Percentiles rank a stretch among this genome's conserved stretches.
Conservation (phyloP, 2,797 vertebrate species). For the Vultur gryphus region DNA sequence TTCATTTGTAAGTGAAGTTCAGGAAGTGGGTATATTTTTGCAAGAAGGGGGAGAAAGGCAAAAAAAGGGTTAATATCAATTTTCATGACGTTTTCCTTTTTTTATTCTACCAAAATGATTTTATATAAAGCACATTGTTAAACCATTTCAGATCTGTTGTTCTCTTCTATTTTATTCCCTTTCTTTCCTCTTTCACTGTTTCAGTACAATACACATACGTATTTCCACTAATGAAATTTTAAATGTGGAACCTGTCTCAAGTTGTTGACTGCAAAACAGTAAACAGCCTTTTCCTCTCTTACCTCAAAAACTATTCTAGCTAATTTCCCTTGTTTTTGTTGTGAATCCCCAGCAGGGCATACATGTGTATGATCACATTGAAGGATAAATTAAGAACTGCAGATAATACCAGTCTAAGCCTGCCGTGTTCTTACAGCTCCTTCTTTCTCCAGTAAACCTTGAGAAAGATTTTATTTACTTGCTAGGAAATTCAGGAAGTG, state of each 20-base stretch:
- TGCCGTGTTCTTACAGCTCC: background rate
- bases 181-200: background rate
- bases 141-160: background rate
- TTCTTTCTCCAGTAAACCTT: background rate
- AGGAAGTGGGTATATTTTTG: background rate
- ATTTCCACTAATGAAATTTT: background rate
- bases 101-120: background rate
- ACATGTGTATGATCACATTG: background rate
- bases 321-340: background rate
- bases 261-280: background rate
- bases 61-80: background rate
- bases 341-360: background rate
- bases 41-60: background rate
- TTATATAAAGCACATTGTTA: background rate
- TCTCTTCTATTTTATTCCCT: background rate
- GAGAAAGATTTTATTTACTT: slow-evolving; percentile 51
- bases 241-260: background rate
- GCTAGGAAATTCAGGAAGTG: slow-evolving; percentile 3
- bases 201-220: background rate
- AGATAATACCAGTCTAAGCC: background rate
- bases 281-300: background rate
- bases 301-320: background rate
- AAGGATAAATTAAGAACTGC: slow-evolving; percentile 3
- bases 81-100: background rate
- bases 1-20: background rate